Evolutionary conservation across 2,113 vertebrate species (phyloP).

Genomic region (Acrocephalus kingi): DNA sequence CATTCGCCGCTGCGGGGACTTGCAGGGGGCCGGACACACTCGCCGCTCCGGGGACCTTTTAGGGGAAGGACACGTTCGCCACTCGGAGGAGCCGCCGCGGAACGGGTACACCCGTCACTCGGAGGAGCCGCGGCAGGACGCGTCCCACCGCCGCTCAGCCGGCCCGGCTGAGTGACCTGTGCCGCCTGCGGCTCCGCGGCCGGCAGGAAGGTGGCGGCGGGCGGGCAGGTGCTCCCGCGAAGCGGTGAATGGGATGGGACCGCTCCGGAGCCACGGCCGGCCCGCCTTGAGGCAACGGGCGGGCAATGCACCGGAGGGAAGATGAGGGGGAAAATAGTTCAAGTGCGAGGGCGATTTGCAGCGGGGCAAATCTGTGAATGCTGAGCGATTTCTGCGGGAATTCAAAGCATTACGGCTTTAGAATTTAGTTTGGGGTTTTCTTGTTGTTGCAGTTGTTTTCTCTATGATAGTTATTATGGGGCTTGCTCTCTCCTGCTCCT

Average conservation of each 20-base stretch:
- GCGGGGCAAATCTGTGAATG: neutral
- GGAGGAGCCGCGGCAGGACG: neutral
- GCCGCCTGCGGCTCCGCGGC: neutral
- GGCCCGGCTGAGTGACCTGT: neutral
- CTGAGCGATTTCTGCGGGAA: neutral
- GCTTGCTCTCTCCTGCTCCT: neutral
- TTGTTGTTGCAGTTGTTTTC: neutral
- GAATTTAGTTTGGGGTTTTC: neutral
- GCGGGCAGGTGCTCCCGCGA: neutral
- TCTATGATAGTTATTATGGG: neutral
- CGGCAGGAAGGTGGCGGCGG: neutral
- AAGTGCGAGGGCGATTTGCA: accelerated
- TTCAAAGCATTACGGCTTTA: no score
- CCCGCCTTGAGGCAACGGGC: neutral
- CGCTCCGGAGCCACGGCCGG: neutral
- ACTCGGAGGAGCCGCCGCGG: neutral
- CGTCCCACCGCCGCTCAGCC: neutral
- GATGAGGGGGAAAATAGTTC: neutral
- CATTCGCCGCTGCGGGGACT: neutral
- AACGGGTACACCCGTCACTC: no score
- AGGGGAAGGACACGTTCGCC: neutral
- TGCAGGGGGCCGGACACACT: neutral
- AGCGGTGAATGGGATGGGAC: neutral
- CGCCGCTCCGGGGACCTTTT: neutral
- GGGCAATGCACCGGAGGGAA: neutral